Base-by-base conservation (phyloP, 2,888 invertebrate species). In the Incurvaria masculella region DNA sequence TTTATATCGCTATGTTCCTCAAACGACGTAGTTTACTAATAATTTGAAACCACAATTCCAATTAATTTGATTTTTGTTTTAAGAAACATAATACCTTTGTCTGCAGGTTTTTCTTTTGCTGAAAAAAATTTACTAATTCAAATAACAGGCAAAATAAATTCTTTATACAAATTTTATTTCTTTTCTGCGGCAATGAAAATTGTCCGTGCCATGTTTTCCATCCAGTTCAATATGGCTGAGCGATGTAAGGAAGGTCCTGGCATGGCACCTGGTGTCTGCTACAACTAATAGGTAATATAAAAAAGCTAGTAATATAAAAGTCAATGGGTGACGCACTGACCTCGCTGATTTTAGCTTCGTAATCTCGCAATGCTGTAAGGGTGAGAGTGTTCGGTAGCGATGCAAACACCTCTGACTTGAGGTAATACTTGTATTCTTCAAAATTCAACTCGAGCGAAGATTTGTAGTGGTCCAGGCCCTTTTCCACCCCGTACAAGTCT, bases 401-500 rank as follows among this genome's bases (percentile, higher is more conserved):
- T 51, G 83, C 80, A 66, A 88, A 87, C 47, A 89, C 89, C 70
- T 90, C 90, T 57, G 84, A 84, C 61, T 86, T 84, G 17, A 91
- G 74, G 65, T 90, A 91, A 65, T 85, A 86, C 45, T 85, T 83
- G 68, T 82, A 90, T 64, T 90, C 87, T 57, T 87, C 84, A 69
- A 89, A 91, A 58, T 83, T 85, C 52, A 91, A 70, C 53, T 81
- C 81, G 50, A 81, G 69, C 1, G 87, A 83, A 48, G 89, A 88
- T 47, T 84, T 79, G 69, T 82, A 89, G 67, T 90, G 89, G 61
- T 91, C 90, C 54, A 91, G 70, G 1, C 89, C 88, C 60, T 87
- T 86, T 67, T 91, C 91, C 2, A 91, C 86, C 1, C 89, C 88
- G 60, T 89, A 87, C 20, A 89, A 72, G 62, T 89, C 90, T 41